These are phyloP conservation scores for Chrysodeixis includens DNA, from an alignment of 2,888 invertebrate species.

Conservation along the genomic window DNA sequence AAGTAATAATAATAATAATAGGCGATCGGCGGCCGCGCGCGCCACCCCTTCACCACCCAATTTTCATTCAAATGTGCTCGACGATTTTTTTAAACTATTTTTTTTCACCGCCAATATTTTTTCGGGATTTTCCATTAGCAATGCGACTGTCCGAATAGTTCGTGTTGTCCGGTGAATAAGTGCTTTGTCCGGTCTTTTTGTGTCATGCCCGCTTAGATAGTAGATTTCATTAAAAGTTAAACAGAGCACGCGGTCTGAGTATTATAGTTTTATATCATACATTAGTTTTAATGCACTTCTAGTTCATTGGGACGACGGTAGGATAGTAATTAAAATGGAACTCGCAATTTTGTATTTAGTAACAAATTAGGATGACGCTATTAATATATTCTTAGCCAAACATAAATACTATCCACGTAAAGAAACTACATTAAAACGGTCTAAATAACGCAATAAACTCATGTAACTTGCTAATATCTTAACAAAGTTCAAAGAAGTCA, in stretches of 20 bases:
- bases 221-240: constrained; percentile 75
- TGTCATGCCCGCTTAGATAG: constrained; percentile 60
- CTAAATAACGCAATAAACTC: constrained; percentile 12
- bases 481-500: constrained; percentile 22
- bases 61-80: constrained; percentile 88
- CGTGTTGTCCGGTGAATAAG: constrained; percentile 74
- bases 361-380: constrained; percentile 12
- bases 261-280: constrained; percentile 43
- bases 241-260: constrained; percentile 41
- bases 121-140: constrained; percentile 87
- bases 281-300: constrained; percentile 47
- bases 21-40: constrained; percentile 81
- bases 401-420: not conserved
- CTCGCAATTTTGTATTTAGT: constrained; percentile 22
- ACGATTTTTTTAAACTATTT: constrained; percentile 83
- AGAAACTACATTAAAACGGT: constrained; percentile 9
- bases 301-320: constrained; percentile 37
- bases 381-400: constrained; percentile 13
- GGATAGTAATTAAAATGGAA: constrained; percentile 31
- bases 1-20: constrained; percentile 89
- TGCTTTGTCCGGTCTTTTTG: constrained; percentile 71
- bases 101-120: constrained; percentile 82
- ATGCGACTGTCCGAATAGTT: constrained; percentile 80
- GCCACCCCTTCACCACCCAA: constrained; percentile 83
- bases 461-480: constrained; percentile 12